These are phyloP conservation scores for Coracopsis vasa DNA, from an alignment of 2,113 vertebrate genomes.

Conservation along the genomic window DNA sequence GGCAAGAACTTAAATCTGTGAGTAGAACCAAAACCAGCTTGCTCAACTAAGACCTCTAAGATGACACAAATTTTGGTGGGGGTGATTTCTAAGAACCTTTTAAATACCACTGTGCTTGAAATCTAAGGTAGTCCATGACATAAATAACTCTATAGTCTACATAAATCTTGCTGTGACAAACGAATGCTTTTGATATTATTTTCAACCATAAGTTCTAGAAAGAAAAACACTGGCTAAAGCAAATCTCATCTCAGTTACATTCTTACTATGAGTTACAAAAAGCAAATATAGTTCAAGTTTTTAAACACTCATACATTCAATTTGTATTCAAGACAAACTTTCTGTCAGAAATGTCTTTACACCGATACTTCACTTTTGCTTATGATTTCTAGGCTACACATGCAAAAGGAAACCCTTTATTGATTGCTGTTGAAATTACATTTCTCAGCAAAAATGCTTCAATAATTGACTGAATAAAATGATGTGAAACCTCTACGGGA, in stretches of 20 bases:
- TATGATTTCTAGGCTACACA: not conserved
- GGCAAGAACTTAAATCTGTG: not conserved
- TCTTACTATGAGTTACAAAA: not conserved
- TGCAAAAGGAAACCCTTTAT: not conserved
- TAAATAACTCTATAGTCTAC: fast-evolving
- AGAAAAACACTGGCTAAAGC: not conserved
- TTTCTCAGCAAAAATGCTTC: conserved; percentile 33
- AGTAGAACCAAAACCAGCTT: not conserved
- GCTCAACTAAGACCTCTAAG: not conserved
- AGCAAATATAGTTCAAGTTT: not conserved
- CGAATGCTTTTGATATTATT: not conserved
- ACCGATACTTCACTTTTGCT: not conserved
- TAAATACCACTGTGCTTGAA: not conserved
- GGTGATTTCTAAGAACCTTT: not conserved
- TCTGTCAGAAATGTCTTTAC: not conserved
- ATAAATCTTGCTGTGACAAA: not conserved
- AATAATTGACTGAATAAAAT: conserved; percentile 47
- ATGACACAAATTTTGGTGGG: fast-evolving
- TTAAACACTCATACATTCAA: fast-evolving
- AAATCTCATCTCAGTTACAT: not conserved
- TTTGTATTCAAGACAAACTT: not conserved
- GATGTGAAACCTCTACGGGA: not conserved
- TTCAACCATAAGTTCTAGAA: not conserved
- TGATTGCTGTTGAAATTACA: conserved; percentile 45
- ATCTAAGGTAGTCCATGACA: not conserved